phyloP scores from a whole-genome alignment of 2,888 invertebrate genomes.

The Epinotia demarniana region DNA sequence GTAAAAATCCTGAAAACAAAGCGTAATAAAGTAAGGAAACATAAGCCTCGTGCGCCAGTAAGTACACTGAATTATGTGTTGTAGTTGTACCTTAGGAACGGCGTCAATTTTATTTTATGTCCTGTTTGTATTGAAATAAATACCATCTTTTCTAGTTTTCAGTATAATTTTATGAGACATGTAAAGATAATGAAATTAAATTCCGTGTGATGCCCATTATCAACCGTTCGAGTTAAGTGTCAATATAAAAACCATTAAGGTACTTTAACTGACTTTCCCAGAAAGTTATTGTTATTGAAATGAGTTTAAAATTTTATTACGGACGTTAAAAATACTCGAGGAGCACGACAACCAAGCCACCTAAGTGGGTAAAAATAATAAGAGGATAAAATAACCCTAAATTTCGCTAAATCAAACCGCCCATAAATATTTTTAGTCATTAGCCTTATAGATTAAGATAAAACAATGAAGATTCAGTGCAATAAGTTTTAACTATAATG shows the following conservation, averaged over 20 bases:
- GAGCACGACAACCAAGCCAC: conserved; percentile 2
- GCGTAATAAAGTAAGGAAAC: background rate
- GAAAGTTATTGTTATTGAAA: conserved; percentile 42
- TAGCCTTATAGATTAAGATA: too few relatives aligned
- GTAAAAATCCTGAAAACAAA: background rate
- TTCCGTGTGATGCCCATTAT: conserved; percentile 19
- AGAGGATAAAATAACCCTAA: too few relatives aligned
- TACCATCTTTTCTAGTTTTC: conserved; percentile 16
- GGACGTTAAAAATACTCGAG: conserved; percentile 22
- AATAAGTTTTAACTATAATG: too few relatives aligned
- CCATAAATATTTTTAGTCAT: too few relatives aligned
- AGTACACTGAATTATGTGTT: background rate
- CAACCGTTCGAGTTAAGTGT: conserved; percentile 17
- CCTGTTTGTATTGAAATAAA: background rate
- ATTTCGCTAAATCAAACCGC: too few relatives aligned
- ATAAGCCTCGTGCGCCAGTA: background rate
- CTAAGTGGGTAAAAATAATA: background rate
- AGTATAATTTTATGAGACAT: conserved; percentile 26
- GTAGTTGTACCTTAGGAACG: background rate
- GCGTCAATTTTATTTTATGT: background rate
- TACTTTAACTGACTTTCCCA: conserved; percentile 30
- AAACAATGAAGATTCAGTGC: too few relatives aligned
- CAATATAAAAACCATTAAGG: conserved; percentile 39
- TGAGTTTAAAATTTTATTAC: conserved; percentile 39
- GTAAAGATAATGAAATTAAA: conserved; percentile 40